Percentiles rank a stretch among this genome's conserved stretches.
phyloP scores from a whole-genome alignment of 2,797 vertebrate genomes.

The Fringilla coelebs region DNA sequence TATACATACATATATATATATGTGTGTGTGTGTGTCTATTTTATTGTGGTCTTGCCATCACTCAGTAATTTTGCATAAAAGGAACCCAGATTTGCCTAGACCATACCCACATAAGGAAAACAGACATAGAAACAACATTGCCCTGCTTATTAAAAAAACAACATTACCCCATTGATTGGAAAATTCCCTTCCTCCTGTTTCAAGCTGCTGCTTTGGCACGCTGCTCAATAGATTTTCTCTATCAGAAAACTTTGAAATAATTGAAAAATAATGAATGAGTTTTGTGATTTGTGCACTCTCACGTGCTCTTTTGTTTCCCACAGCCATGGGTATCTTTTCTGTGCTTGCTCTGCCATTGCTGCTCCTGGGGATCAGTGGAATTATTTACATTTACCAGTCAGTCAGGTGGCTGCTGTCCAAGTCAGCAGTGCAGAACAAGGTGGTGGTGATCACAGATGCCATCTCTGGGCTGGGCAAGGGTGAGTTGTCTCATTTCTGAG shows the following conservation, averaged over 20 bases:
- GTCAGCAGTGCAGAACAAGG: slow-evolving; percentile 90
- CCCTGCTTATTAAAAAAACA: neutral
- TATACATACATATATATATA: too few species aligned
- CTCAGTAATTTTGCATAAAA: neutral
- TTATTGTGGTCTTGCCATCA: neutral
- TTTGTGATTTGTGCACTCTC: neutral
- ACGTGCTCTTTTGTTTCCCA: neutral
- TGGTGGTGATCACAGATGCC: slow-evolving; percentile 94
- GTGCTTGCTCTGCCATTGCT: slow-evolving; percentile 85
- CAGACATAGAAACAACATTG: neutral
- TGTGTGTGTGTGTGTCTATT: too few species aligned
- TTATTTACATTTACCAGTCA: slow-evolving; percentile 91
- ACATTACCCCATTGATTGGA: neutral
- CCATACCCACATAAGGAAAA: neutral
- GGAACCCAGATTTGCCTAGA: neutral
- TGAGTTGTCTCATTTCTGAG: slow-evolving; percentile 66
- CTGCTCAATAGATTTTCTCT: neutral
- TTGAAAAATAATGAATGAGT: neutral
- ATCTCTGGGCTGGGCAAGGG: slow-evolving; percentile 89
- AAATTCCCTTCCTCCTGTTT: neutral
- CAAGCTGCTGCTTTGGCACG: neutral
- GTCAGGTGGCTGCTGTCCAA: slow-evolving; percentile 86
- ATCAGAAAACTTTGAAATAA: neutral
- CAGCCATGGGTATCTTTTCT: slow-evolving; percentile 83
- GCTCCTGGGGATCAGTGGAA: slow-evolving; percentile 84